Conservation (phyloP, 2,888 invertebrate genomes). For the Trisateles emortualis region DNA sequence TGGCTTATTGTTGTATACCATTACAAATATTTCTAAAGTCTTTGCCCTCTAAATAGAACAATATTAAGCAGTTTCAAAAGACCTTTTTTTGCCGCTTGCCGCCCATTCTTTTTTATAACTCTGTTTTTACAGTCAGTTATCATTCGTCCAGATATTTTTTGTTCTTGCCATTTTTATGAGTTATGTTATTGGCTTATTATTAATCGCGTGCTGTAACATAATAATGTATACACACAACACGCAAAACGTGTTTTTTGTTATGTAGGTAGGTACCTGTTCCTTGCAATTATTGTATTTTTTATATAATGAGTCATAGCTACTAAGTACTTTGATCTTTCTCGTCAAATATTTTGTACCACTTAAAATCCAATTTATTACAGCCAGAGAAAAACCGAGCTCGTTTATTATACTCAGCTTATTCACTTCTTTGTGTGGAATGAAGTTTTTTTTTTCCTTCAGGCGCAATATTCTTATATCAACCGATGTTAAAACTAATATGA, state of each 20-base stretch:
- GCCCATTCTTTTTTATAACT: conserved; percentile 26
- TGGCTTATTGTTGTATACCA: too few relatives aligned
- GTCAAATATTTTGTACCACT: conserved; percentile 4
- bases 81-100: conserved; percentile 25
- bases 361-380: neutral
- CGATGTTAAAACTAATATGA: too few relatives aligned
- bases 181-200: conserved; percentile 32
- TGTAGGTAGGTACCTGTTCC: conserved; percentile 15
- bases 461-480: too few relatives aligned
- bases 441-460: too few relatives aligned
- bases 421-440: too few relatives aligned
- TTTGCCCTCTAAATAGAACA: conserved; percentile 10
- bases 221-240: conserved; percentile 26
- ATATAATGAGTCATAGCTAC: conserved; percentile 25
- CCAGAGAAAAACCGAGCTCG: neutral
- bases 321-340: conserved; percentile 23
- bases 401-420: neutral
- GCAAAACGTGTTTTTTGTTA: conserved; percentile 29
- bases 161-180: conserved; percentile 24
- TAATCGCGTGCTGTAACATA: conserved; percentile 41
- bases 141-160: conserved; percentile 35
- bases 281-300: conserved; percentile 17
- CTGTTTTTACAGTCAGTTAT: conserved; percentile 13
- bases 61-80: conserved; percentile 8
- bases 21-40: conserved; percentile 4